Percentiles rank a stretch among this genome's conserved stretches.
Evolutionary conservation across 2,113 vertebrate genomes (phyloP).

Genomic region (Dasypus novemcinctus): DNA sequence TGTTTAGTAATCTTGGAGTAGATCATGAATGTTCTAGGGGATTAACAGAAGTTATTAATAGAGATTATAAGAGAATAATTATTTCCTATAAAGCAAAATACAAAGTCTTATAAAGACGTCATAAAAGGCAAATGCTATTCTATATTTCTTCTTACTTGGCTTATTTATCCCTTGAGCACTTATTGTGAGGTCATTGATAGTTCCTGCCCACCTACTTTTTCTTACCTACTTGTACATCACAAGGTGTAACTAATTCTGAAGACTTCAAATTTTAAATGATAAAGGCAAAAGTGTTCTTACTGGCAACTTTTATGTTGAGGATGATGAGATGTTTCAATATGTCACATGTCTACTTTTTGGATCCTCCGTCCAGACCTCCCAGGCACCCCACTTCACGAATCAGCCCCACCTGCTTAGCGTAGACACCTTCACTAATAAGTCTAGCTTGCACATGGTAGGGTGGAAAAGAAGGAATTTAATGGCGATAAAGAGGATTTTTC

Average conservation of each 20-base stretch:
- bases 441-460: neutral
- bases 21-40: neutral
- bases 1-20: neutral
- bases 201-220: neutral
- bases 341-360: neutral
- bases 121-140: neutral
- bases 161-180: neutral
- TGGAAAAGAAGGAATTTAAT: neutral
- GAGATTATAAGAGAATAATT: conserved; percentile 22
- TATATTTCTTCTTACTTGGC: neutral
- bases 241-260: neutral
- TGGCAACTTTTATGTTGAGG: neutral
- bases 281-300: neutral
- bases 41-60: neutral
- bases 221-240: neutral
- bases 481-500: neutral
- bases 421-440: neutral
- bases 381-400: neutral
- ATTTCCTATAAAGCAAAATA: neutral
- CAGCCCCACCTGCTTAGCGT: neutral
- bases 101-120: neutral
- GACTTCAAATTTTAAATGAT: neutral
- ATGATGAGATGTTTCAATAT: neutral
- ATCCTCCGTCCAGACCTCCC: neutral
- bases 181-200: neutral